These are phyloP conservation scores for Vulpes vulpes DNA, from an alignment of 2,113 vertebrate genomes.

Conservation along the genomic window DNA sequence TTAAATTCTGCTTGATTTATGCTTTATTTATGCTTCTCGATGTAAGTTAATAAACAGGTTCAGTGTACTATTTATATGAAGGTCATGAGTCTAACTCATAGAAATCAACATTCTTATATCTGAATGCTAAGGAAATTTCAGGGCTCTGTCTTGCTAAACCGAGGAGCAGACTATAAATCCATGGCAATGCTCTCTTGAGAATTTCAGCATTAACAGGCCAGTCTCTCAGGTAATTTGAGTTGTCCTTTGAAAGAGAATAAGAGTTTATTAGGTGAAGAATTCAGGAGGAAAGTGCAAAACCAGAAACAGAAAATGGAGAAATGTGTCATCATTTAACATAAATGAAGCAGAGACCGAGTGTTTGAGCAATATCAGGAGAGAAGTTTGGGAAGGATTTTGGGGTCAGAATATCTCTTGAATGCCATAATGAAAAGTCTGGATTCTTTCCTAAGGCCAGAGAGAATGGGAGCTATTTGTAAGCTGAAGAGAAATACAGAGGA, in stretches of 20 bases:
- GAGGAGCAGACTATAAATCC: not conserved
- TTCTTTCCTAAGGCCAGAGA: not conserved
- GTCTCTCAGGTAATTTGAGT: not conserved
- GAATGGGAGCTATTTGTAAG: not conserved
- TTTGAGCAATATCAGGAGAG: not conserved
- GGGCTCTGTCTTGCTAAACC: not conserved
- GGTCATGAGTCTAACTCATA: not conserved
- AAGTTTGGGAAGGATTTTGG: not conserved
- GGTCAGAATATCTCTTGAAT: not conserved
- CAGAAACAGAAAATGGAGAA: not conserved
- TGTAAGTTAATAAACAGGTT: not conserved
- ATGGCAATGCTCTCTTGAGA: not conserved
- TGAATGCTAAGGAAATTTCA: slow-evolving; percentile 3
- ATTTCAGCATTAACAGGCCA: not conserved
- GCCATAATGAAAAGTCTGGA: not conserved
- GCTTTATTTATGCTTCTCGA: not conserved
- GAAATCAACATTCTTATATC: not conserved
- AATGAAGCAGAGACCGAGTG: not conserved
- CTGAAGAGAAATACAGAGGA: not conserved
- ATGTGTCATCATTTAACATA: not conserved
- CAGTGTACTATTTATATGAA: not conserved
- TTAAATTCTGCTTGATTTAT: not conserved
- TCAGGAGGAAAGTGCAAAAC: not conserved
- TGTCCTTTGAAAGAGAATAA: not conserved
- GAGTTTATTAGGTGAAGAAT: not conserved